Evolutionary conservation across 2,888 invertebrate genomes (phyloP).

Genomic region (Lithodes maja): DNA sequence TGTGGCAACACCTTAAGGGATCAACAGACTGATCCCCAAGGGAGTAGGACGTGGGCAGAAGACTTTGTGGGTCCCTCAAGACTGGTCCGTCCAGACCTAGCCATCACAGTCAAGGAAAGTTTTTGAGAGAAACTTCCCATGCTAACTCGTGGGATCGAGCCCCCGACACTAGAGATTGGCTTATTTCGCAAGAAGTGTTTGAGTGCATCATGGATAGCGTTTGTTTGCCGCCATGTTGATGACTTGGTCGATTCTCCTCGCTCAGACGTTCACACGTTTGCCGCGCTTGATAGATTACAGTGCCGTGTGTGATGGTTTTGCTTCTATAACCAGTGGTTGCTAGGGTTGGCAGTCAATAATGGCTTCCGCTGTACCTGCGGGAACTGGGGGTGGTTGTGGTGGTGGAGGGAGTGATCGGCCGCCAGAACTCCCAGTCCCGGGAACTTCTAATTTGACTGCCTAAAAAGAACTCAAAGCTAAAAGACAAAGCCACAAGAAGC

Average conservation of each 20-base stretch:
- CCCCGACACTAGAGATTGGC: too few species aligned
- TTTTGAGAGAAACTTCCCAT: too few species aligned
- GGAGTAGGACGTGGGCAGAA: too few species aligned
- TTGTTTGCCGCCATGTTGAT: not conserved
- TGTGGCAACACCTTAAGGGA: too few species aligned
- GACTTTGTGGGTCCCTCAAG: too few species aligned
- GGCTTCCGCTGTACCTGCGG: not conserved
- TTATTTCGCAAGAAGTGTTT: not conserved
- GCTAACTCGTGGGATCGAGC: too few species aligned
- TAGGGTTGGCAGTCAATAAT: not conserved
- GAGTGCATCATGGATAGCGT: not conserved
- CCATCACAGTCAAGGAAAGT: too few species aligned
- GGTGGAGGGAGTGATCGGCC: not conserved
- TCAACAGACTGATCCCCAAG: too few species aligned
- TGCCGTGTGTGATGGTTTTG: not conserved
- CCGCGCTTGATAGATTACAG: not conserved
- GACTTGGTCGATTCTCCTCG: not conserved
- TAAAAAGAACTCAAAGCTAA: not conserved
- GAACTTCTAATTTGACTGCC: not conserved
- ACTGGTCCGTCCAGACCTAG: too few species aligned
- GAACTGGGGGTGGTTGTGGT: not conserved
- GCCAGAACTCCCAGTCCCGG: not conserved
- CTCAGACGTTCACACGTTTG: not conserved
- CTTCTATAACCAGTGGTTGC: not conserved
- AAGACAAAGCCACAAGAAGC: slow-evolving; percentile 14